These are phyloP conservation scores for Ophiothrix spiculata DNA, from an alignment of 35 echinoderm and acorn worm genomes.

Conservation along the genomic window DNA sequence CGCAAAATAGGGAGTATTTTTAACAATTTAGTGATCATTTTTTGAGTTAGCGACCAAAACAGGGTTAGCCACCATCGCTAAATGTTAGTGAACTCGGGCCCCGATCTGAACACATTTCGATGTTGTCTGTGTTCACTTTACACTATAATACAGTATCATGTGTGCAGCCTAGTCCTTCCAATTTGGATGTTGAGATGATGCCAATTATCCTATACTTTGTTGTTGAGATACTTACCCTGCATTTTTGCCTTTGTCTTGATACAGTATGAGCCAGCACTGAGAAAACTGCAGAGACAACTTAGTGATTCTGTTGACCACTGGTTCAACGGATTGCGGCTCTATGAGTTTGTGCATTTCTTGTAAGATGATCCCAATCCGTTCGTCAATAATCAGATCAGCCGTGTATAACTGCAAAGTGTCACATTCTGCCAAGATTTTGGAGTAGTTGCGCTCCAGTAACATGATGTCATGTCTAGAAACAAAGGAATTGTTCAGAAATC, in stretches of 20 bases:
- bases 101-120: no score
- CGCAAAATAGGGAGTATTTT: no score
- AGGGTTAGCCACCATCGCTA: no score
- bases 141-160: no score
- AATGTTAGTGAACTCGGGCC: no score
- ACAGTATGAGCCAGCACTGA: not conserved
- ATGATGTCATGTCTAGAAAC: slow-evolving; percentile 35
- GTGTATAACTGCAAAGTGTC: not conserved
- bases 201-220: no score
- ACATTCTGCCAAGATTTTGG: not conserved
- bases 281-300: not conserved
- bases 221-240: not conserved
- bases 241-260: not conserved
- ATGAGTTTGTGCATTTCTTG: not conserved
- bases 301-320: not conserved
- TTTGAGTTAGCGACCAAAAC: no score
- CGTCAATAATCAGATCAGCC: slow-evolving; percentile 27
- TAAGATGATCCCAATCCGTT: slow-evolving; percentile 1
- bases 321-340: not conserved
- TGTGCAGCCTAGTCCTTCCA: no score
- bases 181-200: no score
- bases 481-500: no score
- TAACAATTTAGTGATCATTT: no score
- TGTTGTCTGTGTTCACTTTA: no score
- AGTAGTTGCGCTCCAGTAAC: slow-evolving; percentile 24